A percentile compares a stretch with the other conserved stretches of the same genome.
Conservation (phyloP, 2,113 vertebrate species). For the Glaucidium brasilianum region DNA sequence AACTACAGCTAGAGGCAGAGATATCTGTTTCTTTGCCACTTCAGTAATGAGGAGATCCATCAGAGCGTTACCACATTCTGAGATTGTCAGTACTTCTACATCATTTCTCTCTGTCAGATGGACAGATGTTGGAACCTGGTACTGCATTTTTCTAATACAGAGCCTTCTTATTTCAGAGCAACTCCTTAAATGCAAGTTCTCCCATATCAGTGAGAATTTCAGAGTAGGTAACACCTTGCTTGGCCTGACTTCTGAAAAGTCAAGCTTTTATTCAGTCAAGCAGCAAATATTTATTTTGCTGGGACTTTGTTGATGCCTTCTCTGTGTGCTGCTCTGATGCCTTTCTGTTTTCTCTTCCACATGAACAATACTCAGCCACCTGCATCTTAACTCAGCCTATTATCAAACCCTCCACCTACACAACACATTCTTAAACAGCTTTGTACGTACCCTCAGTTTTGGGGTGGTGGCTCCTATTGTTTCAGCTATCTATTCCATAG, state of each 20-base stretch:
- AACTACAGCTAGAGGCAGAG: background rate
- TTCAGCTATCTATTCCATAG: slow-evolving; percentile 1
- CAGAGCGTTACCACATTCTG: rapidly evolving
- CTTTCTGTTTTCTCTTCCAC: background rate
- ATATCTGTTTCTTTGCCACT: background rate
- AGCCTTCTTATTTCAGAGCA: background rate
- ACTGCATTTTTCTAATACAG: background rate
- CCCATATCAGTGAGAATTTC: background rate
- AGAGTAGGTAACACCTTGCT: background rate
- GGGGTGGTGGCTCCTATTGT: slow-evolving; percentile 24
- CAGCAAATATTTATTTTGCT: background rate
- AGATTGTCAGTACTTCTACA: background rate
- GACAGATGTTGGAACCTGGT: background rate
- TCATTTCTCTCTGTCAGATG: background rate
- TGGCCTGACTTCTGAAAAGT: background rate
- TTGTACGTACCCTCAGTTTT: background rate
- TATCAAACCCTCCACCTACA: slow-evolving; percentile 40
- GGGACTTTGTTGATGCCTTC: background rate
- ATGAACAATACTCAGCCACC: background rate
- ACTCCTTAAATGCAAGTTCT: background rate
- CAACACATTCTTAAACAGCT: background rate
- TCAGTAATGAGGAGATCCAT: background rate
- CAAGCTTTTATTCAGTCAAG: background rate
- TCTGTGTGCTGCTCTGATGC: background rate
- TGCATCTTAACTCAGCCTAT: background rate